phyloP scores from a whole-genome alignment of 2,797 vertebrate genomes.

The Serranus cabrilla region DNA sequence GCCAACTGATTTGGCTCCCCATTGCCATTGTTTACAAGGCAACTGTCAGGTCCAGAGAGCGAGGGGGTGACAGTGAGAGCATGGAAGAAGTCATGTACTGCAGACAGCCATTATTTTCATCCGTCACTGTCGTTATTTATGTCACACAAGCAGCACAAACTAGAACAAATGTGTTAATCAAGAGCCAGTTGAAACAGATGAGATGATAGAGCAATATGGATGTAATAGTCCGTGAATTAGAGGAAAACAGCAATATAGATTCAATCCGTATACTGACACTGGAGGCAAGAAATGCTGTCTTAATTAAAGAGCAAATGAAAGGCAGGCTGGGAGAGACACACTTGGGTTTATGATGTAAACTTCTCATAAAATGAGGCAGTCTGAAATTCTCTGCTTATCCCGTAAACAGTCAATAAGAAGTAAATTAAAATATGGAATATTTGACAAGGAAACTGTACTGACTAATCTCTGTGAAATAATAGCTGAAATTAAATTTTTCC shows the following conservation, averaged over 20 bases:
- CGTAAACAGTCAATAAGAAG: constrained; percentile 12
- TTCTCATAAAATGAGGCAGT: constrained; percentile 14
- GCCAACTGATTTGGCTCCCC: constrained; percentile 68
- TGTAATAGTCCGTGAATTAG: constrained; percentile 7
- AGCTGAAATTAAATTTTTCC: constrained; percentile 1
- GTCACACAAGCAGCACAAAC: not conserved
- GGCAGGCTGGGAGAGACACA: constrained; percentile 1
- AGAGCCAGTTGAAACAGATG: constrained; percentile 5
- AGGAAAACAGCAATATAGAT: constrained; percentile 4
- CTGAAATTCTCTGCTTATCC: not conserved
- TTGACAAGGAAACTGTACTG: not conserved
- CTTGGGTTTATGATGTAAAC: constrained; percentile 26
- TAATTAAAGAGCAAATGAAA: constrained; percentile 37
- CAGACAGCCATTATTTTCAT: constrained; percentile 3
- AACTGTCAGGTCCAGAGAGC: constrained; percentile 39
- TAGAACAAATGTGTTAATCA: not conserved
- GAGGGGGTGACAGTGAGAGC: constrained; percentile 24
- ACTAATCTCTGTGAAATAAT: not conserved
- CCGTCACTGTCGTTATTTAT: constrained; percentile 13
- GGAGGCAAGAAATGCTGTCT: constrained; percentile 16
- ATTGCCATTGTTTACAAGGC: constrained; percentile 54
- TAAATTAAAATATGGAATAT: constrained; percentile 9
- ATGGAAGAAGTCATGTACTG: constrained; percentile 6
- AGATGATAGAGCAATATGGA: not conserved
- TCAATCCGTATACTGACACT: constrained; percentile 1